Base-by-base conservation (phyloP, 1,140 invertebrate species). In the Cataglyphis hispanica region DNA sequence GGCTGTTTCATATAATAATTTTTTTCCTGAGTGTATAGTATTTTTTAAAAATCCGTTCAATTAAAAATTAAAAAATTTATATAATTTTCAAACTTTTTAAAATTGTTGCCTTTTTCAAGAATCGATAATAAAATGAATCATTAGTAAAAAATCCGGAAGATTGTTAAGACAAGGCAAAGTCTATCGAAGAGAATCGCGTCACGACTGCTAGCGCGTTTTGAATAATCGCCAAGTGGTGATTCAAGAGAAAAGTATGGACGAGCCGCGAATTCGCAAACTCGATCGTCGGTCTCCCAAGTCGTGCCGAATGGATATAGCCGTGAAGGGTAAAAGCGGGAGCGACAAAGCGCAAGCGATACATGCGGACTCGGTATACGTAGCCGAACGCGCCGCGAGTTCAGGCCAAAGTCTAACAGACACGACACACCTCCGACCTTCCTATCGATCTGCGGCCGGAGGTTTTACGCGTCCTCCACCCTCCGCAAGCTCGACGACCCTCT, bases 351-450 rank as follows among this genome's bases (percentile, higher is more conserved):
- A 46, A n/a, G 11, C 58, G 58, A 70, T 83, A 72, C 56, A 50
- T 37, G 25, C 69, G 31, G 43, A 63, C 67, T 72, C 72, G 40
- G 84, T 64, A 58, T 86, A 86, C 84, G 75, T 86, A 88, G 90
- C 63, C 78, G 43, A 72, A 53, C 86, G 66, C 72, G 86, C 77
- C 77, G 69, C 67, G 87, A 89, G 88, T 91, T 88, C 63, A 76
- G 81, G 89, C 87, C 87, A 92, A 92, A 90, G 90, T 92, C 88
- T 92, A 93, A 93, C 92, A 93, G 92, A 93, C 91, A 92, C 91
- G 93, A 93, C 93, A 93, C 93, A 93, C 93, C 94, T 94, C 93
- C 93, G 93, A 93, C 94, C 94, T 94, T 94, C 91, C 92, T 94
- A 94, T 94, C 93, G 94, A 94, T 94, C 94, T 91, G 91, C 81